phyloP scores from a whole-genome alignment of 2,797 vertebrate species.

The Lepus townsendii region DNA sequence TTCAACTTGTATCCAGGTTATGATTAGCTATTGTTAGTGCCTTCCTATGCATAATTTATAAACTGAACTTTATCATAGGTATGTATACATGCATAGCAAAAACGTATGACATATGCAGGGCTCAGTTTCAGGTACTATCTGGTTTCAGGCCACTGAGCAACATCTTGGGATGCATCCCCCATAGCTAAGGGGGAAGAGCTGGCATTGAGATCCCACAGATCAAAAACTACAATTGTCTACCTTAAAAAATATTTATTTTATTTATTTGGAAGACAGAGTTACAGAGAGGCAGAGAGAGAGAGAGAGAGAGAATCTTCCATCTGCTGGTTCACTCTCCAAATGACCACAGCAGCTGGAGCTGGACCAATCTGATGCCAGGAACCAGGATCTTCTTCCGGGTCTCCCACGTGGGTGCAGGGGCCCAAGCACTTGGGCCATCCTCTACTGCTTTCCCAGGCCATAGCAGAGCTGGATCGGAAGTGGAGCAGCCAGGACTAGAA shows the following conservation, averaged over 20 bases:
- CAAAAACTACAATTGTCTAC: conserved; percentile 25
- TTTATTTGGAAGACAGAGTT: too few relatives aligned
- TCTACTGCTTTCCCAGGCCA: too few relatives aligned
- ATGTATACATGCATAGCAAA: neutral
- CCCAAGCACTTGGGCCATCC: too few relatives aligned
- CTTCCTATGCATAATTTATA: neutral
- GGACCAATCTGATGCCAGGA: too few relatives aligned
- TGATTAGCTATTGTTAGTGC: neutral
- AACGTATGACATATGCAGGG: neutral
- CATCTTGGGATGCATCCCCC: neutral
- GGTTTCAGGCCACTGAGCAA: neutral
- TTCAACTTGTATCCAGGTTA: neutral
- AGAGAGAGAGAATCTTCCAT: too few relatives aligned
- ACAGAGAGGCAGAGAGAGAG: too few relatives aligned
- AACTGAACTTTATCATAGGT: neutral
- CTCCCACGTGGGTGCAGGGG: too few relatives aligned
- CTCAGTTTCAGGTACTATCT: neutral
- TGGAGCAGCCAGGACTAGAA: too few relatives aligned
- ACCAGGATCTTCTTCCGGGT: too few relatives aligned
- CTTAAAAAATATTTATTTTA: conserved; percentile 10
- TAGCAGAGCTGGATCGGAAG: too few relatives aligned
- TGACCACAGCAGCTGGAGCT: too few relatives aligned
- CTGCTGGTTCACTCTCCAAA: too few relatives aligned
- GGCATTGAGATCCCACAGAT: conserved; percentile 1
- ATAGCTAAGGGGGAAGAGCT: neutral